Conservation (phyloP, 2,888 invertebrate species). For the Lithophane socia region DNA sequence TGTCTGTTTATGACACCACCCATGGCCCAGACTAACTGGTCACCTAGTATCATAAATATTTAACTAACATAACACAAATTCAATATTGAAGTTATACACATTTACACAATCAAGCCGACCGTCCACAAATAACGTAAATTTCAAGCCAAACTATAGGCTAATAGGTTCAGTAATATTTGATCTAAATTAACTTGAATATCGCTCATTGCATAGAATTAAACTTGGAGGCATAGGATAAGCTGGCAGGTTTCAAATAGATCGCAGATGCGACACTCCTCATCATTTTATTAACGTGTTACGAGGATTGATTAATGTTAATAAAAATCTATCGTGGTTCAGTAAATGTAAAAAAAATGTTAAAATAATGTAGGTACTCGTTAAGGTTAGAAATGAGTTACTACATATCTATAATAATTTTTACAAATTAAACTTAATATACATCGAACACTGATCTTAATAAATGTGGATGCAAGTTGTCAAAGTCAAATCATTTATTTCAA, state of each 20-base stretch:
- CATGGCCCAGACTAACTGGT: not conserved
- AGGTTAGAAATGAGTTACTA: not conserved
- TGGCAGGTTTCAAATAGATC: not conserved
- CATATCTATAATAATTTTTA: not conserved
- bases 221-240: constrained; percentile 47
- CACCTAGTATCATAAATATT: constrained; percentile 18
- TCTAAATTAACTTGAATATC: constrained; percentile 65
- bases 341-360: not conserved
- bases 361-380: not conserved
- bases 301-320: not conserved
- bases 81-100: constrained; percentile 39
- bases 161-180: constrained; percentile 66
- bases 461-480: not conserved
- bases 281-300: not conserved
- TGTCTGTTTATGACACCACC: not conserved
- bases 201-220: constrained; percentile 61
- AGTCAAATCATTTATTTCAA: too few species aligned
- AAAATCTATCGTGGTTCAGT: not conserved
- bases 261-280: constrained; percentile 20
- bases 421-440: too few species aligned
- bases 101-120: constrained; percentile 22
- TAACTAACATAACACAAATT: constrained; percentile 27
- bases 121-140: constrained; percentile 32
- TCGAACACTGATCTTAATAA: not conserved
- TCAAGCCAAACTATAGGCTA: constrained; percentile 51